A percentile compares a stretch with the other conserved stretches of the same genome.
Evolutionary conservation across 2,113 vertebrate species (phyloP).

Genomic region (Dromiciops gliroides): DNA sequence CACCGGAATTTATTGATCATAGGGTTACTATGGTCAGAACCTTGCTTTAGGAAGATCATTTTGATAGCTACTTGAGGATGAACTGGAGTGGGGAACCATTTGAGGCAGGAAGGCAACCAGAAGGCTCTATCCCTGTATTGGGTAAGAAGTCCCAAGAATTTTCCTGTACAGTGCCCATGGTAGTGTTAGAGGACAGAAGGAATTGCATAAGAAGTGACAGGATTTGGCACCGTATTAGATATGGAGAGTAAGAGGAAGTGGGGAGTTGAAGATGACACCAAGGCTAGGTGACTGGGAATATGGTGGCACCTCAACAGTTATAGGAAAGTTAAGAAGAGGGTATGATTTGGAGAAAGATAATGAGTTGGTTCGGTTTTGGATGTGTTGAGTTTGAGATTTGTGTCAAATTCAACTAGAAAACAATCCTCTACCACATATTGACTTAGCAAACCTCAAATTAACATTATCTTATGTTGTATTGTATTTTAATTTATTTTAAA

Average conservation of each 20-base stretch:
- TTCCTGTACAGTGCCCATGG: neutral
- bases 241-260: neutral
- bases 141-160: neutral
- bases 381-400: neutral
- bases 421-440: neutral
- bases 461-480: neutral
- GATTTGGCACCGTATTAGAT: neutral
- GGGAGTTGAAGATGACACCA: neutral
- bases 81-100: neutral
- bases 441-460: neutral
- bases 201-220: neutral
- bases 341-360: neutral
- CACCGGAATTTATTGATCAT: neutral
- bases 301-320: neutral
- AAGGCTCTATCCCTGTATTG: neutral
- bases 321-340: neutral
- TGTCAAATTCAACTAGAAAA: neutral
- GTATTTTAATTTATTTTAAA: neutral
- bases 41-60: neutral
- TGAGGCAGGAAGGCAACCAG: neutral
- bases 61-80: neutral
- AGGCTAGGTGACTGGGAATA: neutral
- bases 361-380: neutral
- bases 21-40: neutral
- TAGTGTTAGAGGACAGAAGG: neutral